Evolutionary conservation across 2,797 vertebrate genomes (phyloP).

Genomic region (Phyllotis vaccarum): DNA sequence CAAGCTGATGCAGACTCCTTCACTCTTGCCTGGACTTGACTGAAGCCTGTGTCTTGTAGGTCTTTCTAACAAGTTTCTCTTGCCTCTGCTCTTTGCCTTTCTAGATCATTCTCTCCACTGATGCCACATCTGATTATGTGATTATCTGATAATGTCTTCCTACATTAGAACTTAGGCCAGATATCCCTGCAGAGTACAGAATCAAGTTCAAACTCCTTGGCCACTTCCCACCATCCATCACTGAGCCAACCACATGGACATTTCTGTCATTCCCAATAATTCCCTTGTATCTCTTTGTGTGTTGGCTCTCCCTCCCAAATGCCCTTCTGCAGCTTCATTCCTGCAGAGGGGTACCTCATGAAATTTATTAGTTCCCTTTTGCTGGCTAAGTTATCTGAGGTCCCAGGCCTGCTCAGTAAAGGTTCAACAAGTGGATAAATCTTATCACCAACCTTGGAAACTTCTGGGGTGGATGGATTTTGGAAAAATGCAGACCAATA

Average conservation of each 20-base stretch:
- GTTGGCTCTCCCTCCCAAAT: neutral
- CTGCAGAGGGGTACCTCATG: neutral
- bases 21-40: neutral
- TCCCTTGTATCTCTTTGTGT: neutral
- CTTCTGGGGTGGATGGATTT: neutral
- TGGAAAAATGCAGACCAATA: neutral
- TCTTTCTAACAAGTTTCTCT: neutral
- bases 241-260: neutral
- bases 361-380: neutral
- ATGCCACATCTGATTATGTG: neutral
- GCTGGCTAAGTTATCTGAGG: constrained; percentile 1
- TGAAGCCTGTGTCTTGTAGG: neutral
- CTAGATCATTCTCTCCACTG: neutral
- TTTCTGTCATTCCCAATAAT: neutral
- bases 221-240: neutral
- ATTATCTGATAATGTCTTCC: too few relatives aligned
- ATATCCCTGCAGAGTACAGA: neutral
- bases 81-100: neutral
- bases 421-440: neutral
- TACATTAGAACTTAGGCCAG: neutral
- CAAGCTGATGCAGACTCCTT: neutral
- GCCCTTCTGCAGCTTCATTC: neutral
- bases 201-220: neutral
- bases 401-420: neutral
- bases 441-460: neutral